Evolutionary conservation across 2,797 vertebrate genomes (phyloP), one percentile per base, ranked within the genome.

Genomic region (Urosaurus nigricauda): DNA sequence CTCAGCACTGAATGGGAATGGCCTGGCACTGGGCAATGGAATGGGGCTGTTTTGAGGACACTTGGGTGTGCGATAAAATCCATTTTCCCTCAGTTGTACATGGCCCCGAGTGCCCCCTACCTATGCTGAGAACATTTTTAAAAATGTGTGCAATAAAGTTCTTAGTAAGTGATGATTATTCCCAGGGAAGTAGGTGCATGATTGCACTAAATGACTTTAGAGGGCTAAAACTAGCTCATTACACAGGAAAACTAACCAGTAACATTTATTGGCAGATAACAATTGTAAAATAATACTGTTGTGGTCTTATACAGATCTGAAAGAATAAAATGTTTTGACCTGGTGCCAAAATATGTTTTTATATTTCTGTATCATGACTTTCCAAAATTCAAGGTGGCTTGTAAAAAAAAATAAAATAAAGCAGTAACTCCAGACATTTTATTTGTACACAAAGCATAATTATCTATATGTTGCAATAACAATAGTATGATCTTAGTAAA

Each of bases 311-410:
- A 40, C 17, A 74, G 71, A 32, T 32, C 32, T 70, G 68, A 8
- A 74, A 37, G 35, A 37, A 73, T 73, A 73, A 73, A 73, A 73
- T 21, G n/a, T 37, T 37, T 74, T 74, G 37, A 73, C 3, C n/a
- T 35, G 32, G n/a, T n/a, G 70, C 7, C 13, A 73, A 73, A 35
- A 16, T 16, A 73, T 73, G n/a, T 35, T 73, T 51, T 56, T 56
- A 32, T 9, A 56, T 56, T 32, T 53, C 51, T 79, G 2, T 79
- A 78, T 2, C 51, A 58, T 35, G n/a, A 32, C 32, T 79, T 17
- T 79, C 78, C 51, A 79, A 79, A 79, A 35, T 32, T 58, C 78
- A n/a, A 79, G 53, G 53, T 29, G n/a, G n/a, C 53, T 53, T 79
- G 53, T 6, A 53, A 53, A 79, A 79, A 79, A 32, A 53, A 53